phyloP scores from a whole-genome alignment of 53 echinoderm and acorn worm species.

The Zoroaster sp. region DNA sequence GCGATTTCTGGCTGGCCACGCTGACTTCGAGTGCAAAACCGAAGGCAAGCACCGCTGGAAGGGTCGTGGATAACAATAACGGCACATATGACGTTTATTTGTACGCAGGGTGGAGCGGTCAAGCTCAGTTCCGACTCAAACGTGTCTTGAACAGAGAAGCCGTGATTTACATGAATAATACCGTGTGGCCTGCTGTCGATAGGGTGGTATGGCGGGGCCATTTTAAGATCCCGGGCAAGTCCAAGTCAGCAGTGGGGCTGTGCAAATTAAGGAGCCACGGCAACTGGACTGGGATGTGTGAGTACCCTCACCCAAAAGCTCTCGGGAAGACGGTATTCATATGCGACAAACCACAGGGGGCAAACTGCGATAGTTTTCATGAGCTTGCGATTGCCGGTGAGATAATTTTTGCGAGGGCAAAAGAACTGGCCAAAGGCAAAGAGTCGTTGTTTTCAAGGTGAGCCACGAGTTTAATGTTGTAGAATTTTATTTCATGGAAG shows the following conservation, averaged over 20 bases:
- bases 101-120: too few relatives aligned
- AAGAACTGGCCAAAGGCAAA: neutral
- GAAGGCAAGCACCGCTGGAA: constrained; percentile 34
- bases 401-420: neutral
- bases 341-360: constrained; percentile 20
- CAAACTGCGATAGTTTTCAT: constrained; percentile 8
- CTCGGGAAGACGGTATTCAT: constrained; percentile 29
- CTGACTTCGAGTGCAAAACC: neutral
- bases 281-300: constrained; percentile 13
- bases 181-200: neutral
- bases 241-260: neutral
- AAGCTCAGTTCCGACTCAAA: too few relatives aligned
- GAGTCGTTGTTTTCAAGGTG: too few relatives aligned
- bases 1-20: constrained; percentile 36
- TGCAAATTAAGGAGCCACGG: neutral
- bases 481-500: too few relatives aligned
- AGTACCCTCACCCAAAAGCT: constrained; percentile 36
- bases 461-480: neutral
- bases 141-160: constrained; percentile 56
- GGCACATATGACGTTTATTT: too few relatives aligned
- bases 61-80: too few relatives aligned
- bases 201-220: constrained; percentile 8
- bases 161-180: constrained; percentile 22
- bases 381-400: neutral
- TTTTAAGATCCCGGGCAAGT: too few relatives aligned